Percentiles rank a stretch among this genome's conserved stretches.
These are phyloP conservation scores for Perizoma flavofasciatum DNA, from an alignment of 2,888 invertebrate species.

Conservation along the genomic window DNA sequence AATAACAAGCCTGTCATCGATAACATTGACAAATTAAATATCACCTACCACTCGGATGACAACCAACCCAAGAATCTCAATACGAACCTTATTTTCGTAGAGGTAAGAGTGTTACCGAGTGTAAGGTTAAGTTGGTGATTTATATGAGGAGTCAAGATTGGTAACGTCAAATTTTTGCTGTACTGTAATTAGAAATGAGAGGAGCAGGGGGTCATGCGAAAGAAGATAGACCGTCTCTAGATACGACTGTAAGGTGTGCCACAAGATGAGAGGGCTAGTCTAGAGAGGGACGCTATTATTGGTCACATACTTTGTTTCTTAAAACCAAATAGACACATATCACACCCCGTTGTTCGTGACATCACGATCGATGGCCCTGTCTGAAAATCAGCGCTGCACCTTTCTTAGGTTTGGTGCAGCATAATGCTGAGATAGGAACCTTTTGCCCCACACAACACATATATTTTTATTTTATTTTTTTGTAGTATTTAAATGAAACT, in stretches of 20 bases:
- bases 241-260: slow-evolving; percentile 37
- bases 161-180: slow-evolving; percentile 70
- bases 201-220: slow-evolving; percentile 78
- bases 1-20: slow-evolving; percentile 74
- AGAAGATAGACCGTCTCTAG: slow-evolving; percentile 64
- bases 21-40: slow-evolving; percentile 82
- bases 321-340: no score
- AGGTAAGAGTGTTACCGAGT: slow-evolving; percentile 32
- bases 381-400: no score
- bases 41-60: slow-evolving; percentile 45
- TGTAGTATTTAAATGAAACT: no score
- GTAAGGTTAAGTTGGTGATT: slow-evolving; percentile 46
- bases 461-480: no score
- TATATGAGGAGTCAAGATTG: slow-evolving; percentile 52
- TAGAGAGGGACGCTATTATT: no score
- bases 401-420: no score
- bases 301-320: no score
- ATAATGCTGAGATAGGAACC: no score
- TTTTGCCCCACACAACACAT: no score
- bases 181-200: slow-evolving; percentile 74
- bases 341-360: no score
- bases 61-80: slow-evolving; percentile 13
- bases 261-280: slow-evolving; percentile 13
- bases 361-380: no score
- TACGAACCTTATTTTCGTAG: slow-evolving; percentile 36